phyloP scores from a whole-genome alignment of 1,140 invertebrate genomes.

The Eubasilissa regina region DNA sequence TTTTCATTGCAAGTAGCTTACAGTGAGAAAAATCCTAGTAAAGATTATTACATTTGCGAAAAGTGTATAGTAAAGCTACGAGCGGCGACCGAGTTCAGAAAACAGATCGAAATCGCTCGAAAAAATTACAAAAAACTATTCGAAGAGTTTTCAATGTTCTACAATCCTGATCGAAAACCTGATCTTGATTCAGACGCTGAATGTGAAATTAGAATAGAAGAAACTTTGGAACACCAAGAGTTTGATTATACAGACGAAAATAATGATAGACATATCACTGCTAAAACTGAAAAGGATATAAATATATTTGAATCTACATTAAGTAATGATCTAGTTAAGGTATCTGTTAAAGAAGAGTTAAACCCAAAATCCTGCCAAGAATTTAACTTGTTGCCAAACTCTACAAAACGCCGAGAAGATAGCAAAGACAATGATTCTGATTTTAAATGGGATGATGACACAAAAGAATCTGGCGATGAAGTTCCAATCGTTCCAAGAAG shows the following conservation, averaged over 20 bases:
- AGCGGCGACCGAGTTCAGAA: constrained; percentile 1
- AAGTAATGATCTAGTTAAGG: not conserved
- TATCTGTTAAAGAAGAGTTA: not conserved
- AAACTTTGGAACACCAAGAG: too few species aligned
- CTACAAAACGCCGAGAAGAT: not conserved
- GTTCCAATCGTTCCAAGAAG: not conserved
- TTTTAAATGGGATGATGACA: constrained; percentile 14
- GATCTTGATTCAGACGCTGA: not conserved
- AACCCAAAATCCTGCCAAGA: not conserved
- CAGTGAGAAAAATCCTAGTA: not conserved
- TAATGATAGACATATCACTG: too few species aligned
- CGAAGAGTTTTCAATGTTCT: constrained; percentile 1
- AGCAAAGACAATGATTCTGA: constrained; percentile 10
- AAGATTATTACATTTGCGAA: constrained; percentile 9
- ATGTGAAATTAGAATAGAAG: not conserved
- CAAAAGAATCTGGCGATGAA: not conserved
- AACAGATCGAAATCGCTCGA: constrained; percentile 14
- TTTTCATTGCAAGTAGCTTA: constrained; percentile 1
- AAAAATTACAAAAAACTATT: constrained; percentile 21
- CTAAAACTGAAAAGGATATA: not conserved
- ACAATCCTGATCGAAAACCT: constrained; percentile 20
- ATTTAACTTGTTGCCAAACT: not conserved
- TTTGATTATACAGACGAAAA: too few species aligned
- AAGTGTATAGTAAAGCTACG: constrained; percentile 15
- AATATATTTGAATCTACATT: not conserved